phyloP scores from a whole-genome alignment of 2,113 vertebrate genomes.

The Psophia crepitans region DNA sequence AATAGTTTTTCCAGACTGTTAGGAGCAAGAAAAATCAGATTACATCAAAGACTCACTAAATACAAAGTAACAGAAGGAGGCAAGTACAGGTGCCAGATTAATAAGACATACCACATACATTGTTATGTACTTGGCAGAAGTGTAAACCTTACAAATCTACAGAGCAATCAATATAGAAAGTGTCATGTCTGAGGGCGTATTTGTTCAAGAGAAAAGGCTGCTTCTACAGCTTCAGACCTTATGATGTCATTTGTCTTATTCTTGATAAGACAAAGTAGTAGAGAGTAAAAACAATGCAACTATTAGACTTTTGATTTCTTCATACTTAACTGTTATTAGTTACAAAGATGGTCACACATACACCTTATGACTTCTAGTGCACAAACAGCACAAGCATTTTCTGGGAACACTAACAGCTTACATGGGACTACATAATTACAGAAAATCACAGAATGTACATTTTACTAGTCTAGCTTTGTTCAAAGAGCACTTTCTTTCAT shows the following conservation, averaged over 20 bases:
- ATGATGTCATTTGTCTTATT: background rate
- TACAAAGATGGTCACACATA: background rate
- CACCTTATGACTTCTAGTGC: background rate
- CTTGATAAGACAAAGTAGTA: background rate
- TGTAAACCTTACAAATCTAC: background rate
- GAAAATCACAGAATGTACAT: background rate
- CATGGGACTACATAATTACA: background rate
- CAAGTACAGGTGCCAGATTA: background rate
- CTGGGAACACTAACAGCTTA: background rate
- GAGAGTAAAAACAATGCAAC: background rate
- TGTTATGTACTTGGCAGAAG: background rate
- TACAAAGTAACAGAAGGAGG: background rate
- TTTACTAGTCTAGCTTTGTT: background rate
- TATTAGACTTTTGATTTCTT: background rate
- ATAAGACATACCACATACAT: background rate
- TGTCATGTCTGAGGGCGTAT: background rate
- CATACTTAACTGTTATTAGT: background rate
- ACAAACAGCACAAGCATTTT: background rate
- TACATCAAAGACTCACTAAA: background rate
- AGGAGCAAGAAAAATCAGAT: background rate
- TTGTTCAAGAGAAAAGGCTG: background rate
- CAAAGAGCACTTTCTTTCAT: background rate
- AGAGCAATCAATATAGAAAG: background rate
- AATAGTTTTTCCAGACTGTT: background rate
- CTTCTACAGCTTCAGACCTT: background rate